phyloP scores from a whole-genome alignment of 2,888 invertebrate genomes.

The Eupithecia subfuscata region DNA sequence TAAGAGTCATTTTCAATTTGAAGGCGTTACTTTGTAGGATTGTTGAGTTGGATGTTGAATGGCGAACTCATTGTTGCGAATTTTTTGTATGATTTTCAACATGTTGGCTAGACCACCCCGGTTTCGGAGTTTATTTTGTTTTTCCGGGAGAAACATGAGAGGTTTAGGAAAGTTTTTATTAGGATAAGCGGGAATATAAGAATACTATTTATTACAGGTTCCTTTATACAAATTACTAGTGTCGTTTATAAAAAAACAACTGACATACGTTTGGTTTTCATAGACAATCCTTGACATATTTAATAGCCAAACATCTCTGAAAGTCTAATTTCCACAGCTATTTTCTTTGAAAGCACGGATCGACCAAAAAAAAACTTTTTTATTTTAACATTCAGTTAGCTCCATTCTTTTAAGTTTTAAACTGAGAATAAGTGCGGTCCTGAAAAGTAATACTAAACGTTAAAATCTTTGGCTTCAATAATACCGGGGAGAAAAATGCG shows the following conservation, averaged over 20 bases:
- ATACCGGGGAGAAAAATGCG: conserved; percentile 44
- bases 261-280: neutral
- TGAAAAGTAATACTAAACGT: conserved; percentile 27
- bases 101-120: neutral
- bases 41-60: conserved; percentile 18
- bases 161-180: neutral
- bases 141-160: neutral
- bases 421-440: conserved; percentile 7
- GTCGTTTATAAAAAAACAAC: neutral
- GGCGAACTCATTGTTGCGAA: conserved; percentile 10
- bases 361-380: neutral
- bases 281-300: too few relatives aligned
- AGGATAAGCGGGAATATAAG: neutral
- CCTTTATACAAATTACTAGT: neutral
- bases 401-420: neutral
- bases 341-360: neutral
- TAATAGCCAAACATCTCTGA: neutral
- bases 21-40: conserved; percentile 39
- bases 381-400: conserved; percentile 4
- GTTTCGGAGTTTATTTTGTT: neutral
- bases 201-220: neutral
- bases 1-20: conserved; percentile 41
- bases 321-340: neutral
- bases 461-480: conserved; percentile 38
- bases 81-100: conserved; percentile 1